A percentile compares a stretch with the other conserved stretches of the same genome.
Conservation (phyloP, 2,797 vertebrate genomes). For the Meriones psammophilus region DNA sequence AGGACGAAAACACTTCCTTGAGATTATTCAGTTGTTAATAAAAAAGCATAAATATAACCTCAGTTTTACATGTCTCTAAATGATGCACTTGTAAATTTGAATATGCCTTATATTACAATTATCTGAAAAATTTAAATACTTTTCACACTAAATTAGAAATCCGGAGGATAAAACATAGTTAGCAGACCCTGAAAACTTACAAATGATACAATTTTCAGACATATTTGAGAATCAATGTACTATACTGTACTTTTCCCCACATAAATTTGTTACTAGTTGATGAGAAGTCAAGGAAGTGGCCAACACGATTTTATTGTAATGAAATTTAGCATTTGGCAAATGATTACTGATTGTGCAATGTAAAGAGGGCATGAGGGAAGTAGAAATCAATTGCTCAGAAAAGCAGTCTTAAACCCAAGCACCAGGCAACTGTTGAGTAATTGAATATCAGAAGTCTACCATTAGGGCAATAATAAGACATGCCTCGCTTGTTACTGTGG, state of each 20-base stretch:
- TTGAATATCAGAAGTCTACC: conserved; percentile 76
- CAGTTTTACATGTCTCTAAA: neutral
- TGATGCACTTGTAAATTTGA: neutral
- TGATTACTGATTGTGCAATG: conserved; percentile 43
- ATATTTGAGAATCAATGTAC: conserved; percentile 25
- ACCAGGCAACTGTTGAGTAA: conserved; percentile 71
- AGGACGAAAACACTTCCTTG: neutral
- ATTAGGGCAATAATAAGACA: conserved; percentile 80
- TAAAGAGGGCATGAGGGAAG: conserved; percentile 4
- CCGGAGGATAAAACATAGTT: neutral
- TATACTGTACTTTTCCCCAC: neutral
- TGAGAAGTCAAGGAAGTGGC: conserved; percentile 15
- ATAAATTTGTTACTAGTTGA: conserved; percentile 53
- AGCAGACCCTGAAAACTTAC: conserved; percentile 19
- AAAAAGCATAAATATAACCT: conserved; percentile 28
- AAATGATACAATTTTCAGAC: neutral
- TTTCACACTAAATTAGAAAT: conserved; percentile 67
- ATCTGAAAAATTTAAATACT: conserved; percentile 23
- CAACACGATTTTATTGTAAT: conserved; percentile 48
- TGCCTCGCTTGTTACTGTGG: conserved; percentile 73
- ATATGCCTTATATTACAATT: conserved; percentile 53
- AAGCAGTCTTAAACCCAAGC: conserved; percentile 64
- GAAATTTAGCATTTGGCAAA: conserved; percentile 71
- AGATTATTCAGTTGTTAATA: neutral
- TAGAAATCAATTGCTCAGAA: conserved; percentile 70